Evolutionary conservation across 2,113 vertebrate species (phyloP), one percentile per base, ranked within the genome.

Genomic region (Bostrychus sinensis): DNA sequence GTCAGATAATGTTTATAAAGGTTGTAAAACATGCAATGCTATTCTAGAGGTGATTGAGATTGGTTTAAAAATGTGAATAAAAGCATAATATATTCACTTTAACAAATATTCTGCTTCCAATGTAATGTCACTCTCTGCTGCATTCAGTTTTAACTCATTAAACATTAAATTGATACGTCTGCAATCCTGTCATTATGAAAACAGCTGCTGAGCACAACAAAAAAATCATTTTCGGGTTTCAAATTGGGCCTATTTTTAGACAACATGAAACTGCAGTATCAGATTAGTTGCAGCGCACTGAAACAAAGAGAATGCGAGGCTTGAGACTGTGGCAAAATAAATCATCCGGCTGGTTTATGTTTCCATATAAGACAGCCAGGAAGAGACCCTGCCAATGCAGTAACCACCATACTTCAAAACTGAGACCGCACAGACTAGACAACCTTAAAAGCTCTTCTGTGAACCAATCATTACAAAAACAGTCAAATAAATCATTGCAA

Each of bases 361-460:
- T 55, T 39, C 42, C 19, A 2, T 42, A 41, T 16, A 32, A 25
- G 19, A 26, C 56, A 20, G 11, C 1, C 39, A 38, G 38, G 23
- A 1, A 36, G 20, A 26, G 3, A 30, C 9, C 3, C 17, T 64
- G 32, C 32, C n/a, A 7, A 38, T 19, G 12, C 7, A 11, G 12
- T 48, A 0, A 25, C 1, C 6, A 46, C 20, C 43, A 46, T 13
- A 23, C 4, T 46, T 9, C 43, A 46, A 23, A 23, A 11, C 12
- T 12, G 23, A 23, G 43, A n/a, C n/a, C n/a, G n/a, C 5, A 14
- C 43, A 6, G 22, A 46, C 42, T 22, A 19, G 16, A 42, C 39
- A n/a, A 42, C 17, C 70, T 43, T 30, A 39, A 7, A 4, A 58
- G 37, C 39, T 7, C n/a, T 39, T 32, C 12, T 66, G 32, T 30